Conservation (phyloP, 2,888 invertebrate species). For the Zootermopsis nevadensis region DNA sequence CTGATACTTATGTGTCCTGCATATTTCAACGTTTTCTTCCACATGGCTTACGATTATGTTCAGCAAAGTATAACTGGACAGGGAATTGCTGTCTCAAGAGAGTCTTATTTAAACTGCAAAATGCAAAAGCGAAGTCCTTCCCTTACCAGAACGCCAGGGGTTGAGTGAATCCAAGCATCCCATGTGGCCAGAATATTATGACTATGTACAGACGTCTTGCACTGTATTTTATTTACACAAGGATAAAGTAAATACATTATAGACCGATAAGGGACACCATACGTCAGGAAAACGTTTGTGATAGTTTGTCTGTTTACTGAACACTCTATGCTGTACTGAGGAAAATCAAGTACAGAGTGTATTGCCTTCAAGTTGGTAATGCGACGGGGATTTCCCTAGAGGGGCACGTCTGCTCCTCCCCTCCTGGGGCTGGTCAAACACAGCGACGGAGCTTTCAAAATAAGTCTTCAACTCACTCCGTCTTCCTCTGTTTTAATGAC, state of each 20-base stretch:
- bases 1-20: no score
- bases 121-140: no score
- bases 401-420: not conserved
- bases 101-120: not conserved
- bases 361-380: not conserved
- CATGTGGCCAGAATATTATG: no score
- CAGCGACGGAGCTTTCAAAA: not conserved
- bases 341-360: slow-evolving; percentile 6
- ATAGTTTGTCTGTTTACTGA: not conserved
- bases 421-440: not conserved
- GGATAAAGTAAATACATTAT: slow-evolving; percentile 4
- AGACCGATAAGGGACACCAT: not conserved
- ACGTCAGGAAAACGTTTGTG: not conserved
- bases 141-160: no score
- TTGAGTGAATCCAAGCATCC: no score
- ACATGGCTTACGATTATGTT: no score
- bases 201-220: not conserved
- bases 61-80: not conserved
- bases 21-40: no score
- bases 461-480: not conserved
- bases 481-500: not conserved
- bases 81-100: not conserved
- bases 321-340: slow-evolving; percentile 13
- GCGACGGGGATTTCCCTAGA: not conserved
- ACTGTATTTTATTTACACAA: slow-evolving; percentile 11